phyloP scores from a whole-genome alignment of 1,140 invertebrate species.

The Drosophila littoralis region DNA sequence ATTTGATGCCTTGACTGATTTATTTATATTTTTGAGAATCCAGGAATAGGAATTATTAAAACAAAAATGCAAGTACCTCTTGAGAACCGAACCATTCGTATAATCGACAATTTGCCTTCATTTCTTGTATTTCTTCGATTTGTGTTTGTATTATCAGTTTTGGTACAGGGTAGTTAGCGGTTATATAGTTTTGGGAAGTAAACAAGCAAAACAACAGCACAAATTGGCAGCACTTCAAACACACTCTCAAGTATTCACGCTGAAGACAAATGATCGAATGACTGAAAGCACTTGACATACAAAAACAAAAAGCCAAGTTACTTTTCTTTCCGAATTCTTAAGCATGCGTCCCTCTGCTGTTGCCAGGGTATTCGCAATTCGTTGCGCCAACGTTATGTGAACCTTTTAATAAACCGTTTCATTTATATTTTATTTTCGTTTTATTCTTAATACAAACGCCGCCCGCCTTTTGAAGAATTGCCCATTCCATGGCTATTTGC shows the following conservation, averaged over 20 bases:
- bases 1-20: too few species aligned
- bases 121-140: too few species aligned
- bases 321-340: background rate
- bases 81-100: too few species aligned
- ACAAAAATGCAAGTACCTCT: too few species aligned
- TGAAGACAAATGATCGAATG: conserved; percentile 18
- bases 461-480: conserved; percentile 28
- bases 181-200: background rate
- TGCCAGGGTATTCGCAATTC: conserved; percentile 37
- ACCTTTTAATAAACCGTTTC: conserved; percentile 43
- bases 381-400: conserved; percentile 12
- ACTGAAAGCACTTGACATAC: conserved; percentile 9
- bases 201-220: background rate
- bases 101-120: too few species aligned
- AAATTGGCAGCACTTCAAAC: conserved; percentile 30
- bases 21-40: too few species aligned
- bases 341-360: background rate
- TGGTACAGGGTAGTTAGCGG: conserved; percentile 17
- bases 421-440: conserved; percentile 31
- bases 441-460: conserved; percentile 39
- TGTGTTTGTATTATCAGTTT: background rate
- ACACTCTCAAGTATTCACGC: conserved; percentile 7
- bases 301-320: background rate
- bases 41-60: too few species aligned
- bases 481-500: conserved; percentile 26